Evolutionary conservation across 2,888 invertebrate genomes (phyloP).

Genomic region (Temnothorax ravouxi): DNA sequence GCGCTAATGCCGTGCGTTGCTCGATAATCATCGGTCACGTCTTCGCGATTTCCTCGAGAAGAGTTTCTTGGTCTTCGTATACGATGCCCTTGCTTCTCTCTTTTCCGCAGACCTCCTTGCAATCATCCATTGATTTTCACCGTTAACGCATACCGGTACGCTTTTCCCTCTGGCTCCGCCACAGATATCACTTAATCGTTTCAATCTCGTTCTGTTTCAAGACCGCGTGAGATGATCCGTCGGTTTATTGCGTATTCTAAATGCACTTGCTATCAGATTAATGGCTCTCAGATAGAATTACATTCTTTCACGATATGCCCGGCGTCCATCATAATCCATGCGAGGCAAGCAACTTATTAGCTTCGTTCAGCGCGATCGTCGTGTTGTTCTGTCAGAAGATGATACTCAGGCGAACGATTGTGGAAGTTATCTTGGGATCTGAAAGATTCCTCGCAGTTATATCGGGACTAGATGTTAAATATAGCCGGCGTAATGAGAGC

Average conservation of each 20-base stretch:
- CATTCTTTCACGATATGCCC: neutral
- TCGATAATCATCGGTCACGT: conserved; percentile 74
- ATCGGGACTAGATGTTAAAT: conserved; percentile 70
- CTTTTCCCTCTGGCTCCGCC: conserved; percentile 22
- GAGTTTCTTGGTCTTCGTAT: conserved; percentile 12
- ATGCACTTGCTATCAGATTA: conserved; percentile 19
- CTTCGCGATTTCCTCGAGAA: conserved; percentile 61
- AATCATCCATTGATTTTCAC: conserved; percentile 66
- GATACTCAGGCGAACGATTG: conserved; percentile 11
- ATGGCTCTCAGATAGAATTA: conserved; percentile 19
- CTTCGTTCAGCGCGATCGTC: neutral
- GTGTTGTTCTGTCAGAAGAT: neutral
- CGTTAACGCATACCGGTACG: conserved; percentile 64
- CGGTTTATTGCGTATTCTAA: neutral
- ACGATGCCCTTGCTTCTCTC: neutral
- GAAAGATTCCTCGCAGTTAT: conserved; percentile 30
- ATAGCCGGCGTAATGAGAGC: conserved; percentile 73
- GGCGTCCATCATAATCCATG: neutral
- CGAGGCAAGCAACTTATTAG: conserved; percentile 10
- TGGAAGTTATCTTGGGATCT: conserved; percentile 50
- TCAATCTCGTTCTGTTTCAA: conserved; percentile 10
- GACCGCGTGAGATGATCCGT: neutral
- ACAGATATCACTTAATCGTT: conserved; percentile 1
- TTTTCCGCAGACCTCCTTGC: conserved; percentile 20
- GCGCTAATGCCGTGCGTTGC: conserved; percentile 59